A percentile compares a stretch with the other conserved stretches of the same genome.
These are phyloP conservation scores for Pelobates cultripes DNA, from an alignment of 2,797 vertebrate genomes.

Conservation along the genomic window DNA sequence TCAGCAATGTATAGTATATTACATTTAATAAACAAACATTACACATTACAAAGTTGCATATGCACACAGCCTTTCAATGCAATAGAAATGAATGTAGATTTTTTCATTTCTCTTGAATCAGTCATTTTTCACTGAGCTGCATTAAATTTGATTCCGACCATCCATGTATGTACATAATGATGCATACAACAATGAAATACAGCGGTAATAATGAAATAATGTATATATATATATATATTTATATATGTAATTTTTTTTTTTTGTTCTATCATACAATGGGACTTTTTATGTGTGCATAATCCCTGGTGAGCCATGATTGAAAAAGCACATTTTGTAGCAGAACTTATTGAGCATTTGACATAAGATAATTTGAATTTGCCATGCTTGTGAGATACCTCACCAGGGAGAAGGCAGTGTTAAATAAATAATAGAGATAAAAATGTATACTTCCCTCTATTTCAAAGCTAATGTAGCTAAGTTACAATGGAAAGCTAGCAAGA, in stretches of 20 bases:
- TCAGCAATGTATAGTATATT: no score
- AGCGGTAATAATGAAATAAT: conserved; percentile 51
- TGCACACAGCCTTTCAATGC: neutral
- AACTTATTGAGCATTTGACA: conserved; percentile 75
- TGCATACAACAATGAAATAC: conserved; percentile 33
- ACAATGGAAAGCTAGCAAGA: conserved; percentile 88
- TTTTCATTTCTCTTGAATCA: conserved; percentile 26
- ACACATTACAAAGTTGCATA: no score
- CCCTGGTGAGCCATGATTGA: conserved; percentile 73
- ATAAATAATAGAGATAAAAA: conserved; percentile 97
- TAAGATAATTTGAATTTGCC: conserved; percentile 88
- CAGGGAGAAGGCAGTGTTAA: conserved; percentile 83
- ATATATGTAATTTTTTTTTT: neutral
- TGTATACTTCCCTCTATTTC: conserved; percentile 90
- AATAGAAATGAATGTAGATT: neutral
- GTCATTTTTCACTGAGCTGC: conserved; percentile 22
- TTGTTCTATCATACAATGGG: conserved; percentile 45
- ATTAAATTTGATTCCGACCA: conserved; percentile 41
- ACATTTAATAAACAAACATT: no score
- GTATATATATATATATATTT: conserved; percentile 20
- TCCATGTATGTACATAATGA: conserved; percentile 49
- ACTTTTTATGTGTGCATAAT: conserved; percentile 57
- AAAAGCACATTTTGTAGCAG: conserved; percentile 63
- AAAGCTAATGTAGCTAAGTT: conserved; percentile 91
- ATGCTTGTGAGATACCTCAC: conserved; percentile 83